Base-by-base conservation (phyloP, 2,888 invertebrate species). In the Tromatobia lineatoria region DNA sequence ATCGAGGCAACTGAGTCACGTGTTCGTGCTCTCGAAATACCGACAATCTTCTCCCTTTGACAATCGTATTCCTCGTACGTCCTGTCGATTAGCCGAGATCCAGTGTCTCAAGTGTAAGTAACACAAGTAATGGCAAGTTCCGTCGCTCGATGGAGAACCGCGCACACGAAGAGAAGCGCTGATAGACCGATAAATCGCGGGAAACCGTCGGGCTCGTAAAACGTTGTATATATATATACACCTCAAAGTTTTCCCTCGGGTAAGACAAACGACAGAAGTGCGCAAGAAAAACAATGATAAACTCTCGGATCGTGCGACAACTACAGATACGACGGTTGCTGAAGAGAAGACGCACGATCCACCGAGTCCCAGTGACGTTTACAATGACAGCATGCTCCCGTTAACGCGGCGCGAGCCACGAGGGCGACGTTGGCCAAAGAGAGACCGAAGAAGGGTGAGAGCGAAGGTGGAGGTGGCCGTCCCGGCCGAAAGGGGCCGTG, bases 361-460 rank as follows among this genome's bases (percentile, higher is more conserved):
- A 66, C 77, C 76, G 75, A 71, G 76, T 66, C 52, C 79, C 76
- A 80, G 82, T 86, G 84, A 90, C 87, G 88, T 88, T 88, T 87
- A 84, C 70, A 76, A 76, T 87, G 87, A 87, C 90, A 88, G 85
- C 87, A 79, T 85, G 87, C 88, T 86, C 82, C 87, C 88, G 87
- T 88, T 87, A 86, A 86, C 82, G 83, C 85, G 83, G 80, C 71
- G 81, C 83, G 84, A 76, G 85, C 83, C 82, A 83, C 84, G 84
- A 86, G 84, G 86, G 70, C 84, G 84, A 77, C 74, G 75, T 57
- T 57, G 79, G 67, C 61, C 64, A 70, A 66, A 61, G 59, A 66
- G 64, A 29, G 42, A 47, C 29, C 29, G 29, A 29, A 29, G 29
- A 29, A 29, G 29, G 4, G n/a, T 0, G 11, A 38, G 54, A 20